Evolutionary conservation across 2,113 vertebrate genomes (phyloP).

Genomic region (Anseranas semipalmata): DNA sequence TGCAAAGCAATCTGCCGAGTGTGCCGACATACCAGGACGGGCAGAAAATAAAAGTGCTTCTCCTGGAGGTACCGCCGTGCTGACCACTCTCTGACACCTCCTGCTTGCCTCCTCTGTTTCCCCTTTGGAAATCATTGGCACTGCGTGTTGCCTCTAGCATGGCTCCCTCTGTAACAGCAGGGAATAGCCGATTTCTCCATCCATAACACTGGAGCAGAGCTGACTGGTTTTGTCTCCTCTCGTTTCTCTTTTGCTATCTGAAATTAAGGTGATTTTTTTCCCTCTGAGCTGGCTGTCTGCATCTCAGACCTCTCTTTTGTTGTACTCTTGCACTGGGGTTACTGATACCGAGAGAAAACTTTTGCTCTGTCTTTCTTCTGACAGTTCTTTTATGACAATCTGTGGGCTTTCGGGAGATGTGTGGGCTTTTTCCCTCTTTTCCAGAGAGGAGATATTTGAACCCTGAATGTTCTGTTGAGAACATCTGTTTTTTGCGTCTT

Average conservation of each 20-base stretch:
- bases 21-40: not conserved
- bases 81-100: not conserved
- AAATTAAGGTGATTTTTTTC: conserved; percentile 36
- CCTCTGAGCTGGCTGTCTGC: not conserved
- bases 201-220: not conserved
- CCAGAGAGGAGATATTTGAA: not conserved
- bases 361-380: not conserved
- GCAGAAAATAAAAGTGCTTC: not conserved
- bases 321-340: not conserved
- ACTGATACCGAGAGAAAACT: not conserved
- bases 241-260: conserved; percentile 3
- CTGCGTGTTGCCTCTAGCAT: not conserved
- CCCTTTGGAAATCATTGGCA: not conserved
- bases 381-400: not conserved
- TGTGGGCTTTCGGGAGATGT: not conserved
- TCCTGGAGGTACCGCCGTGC: not conserved
- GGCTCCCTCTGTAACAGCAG: not conserved
- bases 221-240: conserved; percentile 1
- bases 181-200: not conserved
- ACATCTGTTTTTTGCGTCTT: not conserved
- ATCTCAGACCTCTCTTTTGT: not conserved
- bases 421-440: not conserved
- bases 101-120: not conserved
- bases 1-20: not conserved
- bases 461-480: not conserved